Percentiles rank a stretch among this genome's conserved stretches.
Evolutionary conservation across 2,888 invertebrate genomes (phyloP).

Genomic region (Priapulus caudatus): DNA sequence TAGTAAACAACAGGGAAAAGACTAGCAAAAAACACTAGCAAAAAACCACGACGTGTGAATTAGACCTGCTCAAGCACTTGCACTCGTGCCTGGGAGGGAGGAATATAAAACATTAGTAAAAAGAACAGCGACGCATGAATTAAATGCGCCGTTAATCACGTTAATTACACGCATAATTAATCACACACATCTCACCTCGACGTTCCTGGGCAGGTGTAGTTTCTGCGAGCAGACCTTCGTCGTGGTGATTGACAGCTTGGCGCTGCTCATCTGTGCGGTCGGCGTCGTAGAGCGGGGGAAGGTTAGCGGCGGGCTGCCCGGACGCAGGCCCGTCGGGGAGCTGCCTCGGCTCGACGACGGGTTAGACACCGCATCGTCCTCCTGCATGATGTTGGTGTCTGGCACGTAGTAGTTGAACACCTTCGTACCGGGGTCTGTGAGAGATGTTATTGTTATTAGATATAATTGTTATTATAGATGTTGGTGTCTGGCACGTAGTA

Average conservation of each 20-base stretch:
- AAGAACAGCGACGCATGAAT: no score
- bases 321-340: slow-evolving; percentile 41
- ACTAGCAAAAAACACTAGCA: no score
- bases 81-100: no score
- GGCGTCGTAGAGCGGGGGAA: not conserved
- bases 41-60: no score
- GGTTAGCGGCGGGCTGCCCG: slow-evolving; percentile 37
- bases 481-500: slow-evolving; percentile 29
- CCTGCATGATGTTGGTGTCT: slow-evolving; percentile 27
- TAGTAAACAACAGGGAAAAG: no score
- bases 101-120: no score
- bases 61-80: no score
- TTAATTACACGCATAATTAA: no score
- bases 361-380: slow-evolving; percentile 26
- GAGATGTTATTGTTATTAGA: no score
- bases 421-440: slow-evolving; percentile 10
- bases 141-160: no score
- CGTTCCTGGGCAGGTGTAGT: slow-evolving; percentile 71
- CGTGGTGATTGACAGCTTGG: slow-evolving; percentile 63
- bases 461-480: no score
- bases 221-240: slow-evolving; percentile 76
- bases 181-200: slow-evolving; percentile 54
- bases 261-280: not conserved
- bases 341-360: slow-evolving; percentile 27
- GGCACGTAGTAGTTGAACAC: slow-evolving; percentile 24